Percentiles rank a stretch among this genome's conserved stretches.
Conservation (phyloP, 2,113 vertebrate species). For the Lontra canadensis region DNA sequence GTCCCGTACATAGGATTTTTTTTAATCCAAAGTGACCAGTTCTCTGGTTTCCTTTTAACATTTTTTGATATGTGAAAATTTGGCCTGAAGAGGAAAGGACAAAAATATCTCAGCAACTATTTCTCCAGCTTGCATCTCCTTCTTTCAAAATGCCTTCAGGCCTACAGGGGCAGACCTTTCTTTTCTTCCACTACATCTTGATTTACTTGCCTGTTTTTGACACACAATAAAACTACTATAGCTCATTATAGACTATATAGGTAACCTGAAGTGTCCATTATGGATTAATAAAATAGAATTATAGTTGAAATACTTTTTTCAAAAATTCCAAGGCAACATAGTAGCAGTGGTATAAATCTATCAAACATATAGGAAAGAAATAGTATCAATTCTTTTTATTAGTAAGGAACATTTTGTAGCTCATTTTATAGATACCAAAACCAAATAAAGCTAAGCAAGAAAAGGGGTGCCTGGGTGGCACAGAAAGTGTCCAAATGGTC, state of each 20-base stretch:
- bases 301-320: neutral
- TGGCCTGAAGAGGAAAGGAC: neutral
- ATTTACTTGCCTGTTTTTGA: neutral
- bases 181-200: neutral
- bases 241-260: neutral
- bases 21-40: neutral
- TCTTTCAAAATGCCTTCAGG: neutral
- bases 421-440: neutral
- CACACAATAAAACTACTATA: neutral
- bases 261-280: neutral
- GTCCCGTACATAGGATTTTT: neutral
- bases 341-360: neutral
- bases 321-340: neutral
- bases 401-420: neutral
- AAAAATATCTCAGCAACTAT: neutral
- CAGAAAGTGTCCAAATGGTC: neutral
- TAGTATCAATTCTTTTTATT: neutral
- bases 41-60: neutral
- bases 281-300: neutral
- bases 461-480: neutral
- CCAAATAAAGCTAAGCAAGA: neutral
- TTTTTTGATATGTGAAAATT: neutral
- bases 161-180: neutral
- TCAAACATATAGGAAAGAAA: neutral
- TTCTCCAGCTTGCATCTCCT: neutral